These are phyloP conservation scores for Montipora capitata DNA, from an alignment of 92 coral and sea anemone genomes.

Conservation along the genomic window DNA sequence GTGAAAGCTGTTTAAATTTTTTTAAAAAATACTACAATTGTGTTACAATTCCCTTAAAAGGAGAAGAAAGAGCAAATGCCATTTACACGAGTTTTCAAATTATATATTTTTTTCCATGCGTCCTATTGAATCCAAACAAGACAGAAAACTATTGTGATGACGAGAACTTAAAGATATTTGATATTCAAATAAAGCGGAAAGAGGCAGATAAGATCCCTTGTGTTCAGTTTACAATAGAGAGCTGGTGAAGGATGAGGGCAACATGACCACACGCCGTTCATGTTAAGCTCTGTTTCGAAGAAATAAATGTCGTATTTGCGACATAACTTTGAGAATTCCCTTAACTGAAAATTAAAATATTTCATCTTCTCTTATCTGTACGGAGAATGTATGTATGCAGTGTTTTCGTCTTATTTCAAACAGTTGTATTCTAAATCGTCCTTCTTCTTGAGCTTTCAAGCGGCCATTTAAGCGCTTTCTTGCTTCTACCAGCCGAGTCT, in stretches of 20 bases:
- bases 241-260: conserved; percentile 13
- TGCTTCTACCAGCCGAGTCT: too few species aligned
- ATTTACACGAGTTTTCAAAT: background rate
- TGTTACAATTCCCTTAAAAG: background rate
- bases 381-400: too few species aligned
- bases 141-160: conserved; percentile 21
- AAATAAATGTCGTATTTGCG: conserved; percentile 17
- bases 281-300: background rate
- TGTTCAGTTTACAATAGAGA: background rate
- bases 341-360: background rate
- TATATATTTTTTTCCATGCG: background rate
- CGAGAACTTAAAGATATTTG: conserved; percentile 11
- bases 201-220: conserved; percentile 19
- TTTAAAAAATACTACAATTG: background rate
- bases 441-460: background rate
- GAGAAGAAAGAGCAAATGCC: background rate
- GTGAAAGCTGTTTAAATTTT: background rate
- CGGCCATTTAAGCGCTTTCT: conserved; percentile 8
- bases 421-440: background rate
- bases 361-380: too few species aligned
- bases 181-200: conserved; percentile 48
- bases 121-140: conserved; percentile 16
- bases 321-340: background rate
- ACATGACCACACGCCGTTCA: background rate
- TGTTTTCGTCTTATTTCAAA: background rate